Conservation (phyloP, 2,888 invertebrate genomes). For the Plusia festucae region DNA sequence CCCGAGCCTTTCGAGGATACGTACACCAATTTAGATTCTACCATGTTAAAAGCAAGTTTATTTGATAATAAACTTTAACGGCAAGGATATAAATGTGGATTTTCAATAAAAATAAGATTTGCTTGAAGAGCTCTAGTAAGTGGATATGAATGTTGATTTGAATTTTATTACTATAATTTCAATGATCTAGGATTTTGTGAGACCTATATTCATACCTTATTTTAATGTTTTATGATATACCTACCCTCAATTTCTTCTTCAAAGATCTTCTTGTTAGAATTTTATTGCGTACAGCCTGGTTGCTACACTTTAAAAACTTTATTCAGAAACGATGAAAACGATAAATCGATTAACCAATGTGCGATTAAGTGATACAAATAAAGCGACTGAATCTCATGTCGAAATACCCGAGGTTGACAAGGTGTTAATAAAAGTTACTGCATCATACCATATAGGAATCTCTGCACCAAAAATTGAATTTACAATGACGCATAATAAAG, state of each 20-base stretch:
- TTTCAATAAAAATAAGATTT: too few relatives aligned
- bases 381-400: neutral
- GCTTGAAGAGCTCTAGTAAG: constrained; percentile 19
- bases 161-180: constrained; percentile 53
- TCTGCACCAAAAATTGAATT: constrained; percentile 8
- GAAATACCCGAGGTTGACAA: constrained; percentile 9
- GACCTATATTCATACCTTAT: constrained; percentile 33
- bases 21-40: constrained; percentile 51
- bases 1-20: constrained; percentile 66
- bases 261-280: neutral
- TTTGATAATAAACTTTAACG: constrained; percentile 26
- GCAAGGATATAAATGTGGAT: constrained; percentile 15
- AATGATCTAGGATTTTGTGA: constrained; percentile 27
- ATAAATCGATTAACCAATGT: neutral
- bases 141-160: constrained; percentile 32
- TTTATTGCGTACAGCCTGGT: neutral
- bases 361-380: neutral
- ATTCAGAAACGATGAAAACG: neutral
- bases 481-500: constrained; percentile 26
- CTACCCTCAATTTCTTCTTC: constrained; percentile 21
- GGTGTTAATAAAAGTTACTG: constrained; percentile 13
- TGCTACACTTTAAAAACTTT: neutral
- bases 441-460: constrained; percentile 14
- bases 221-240: constrained; percentile 20
- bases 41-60: constrained; percentile 33